These are phyloP conservation scores for Synchiropus splendidus DNA, from an alignment of 2,113 vertebrate genomes.

Conservation along the genomic window DNA sequence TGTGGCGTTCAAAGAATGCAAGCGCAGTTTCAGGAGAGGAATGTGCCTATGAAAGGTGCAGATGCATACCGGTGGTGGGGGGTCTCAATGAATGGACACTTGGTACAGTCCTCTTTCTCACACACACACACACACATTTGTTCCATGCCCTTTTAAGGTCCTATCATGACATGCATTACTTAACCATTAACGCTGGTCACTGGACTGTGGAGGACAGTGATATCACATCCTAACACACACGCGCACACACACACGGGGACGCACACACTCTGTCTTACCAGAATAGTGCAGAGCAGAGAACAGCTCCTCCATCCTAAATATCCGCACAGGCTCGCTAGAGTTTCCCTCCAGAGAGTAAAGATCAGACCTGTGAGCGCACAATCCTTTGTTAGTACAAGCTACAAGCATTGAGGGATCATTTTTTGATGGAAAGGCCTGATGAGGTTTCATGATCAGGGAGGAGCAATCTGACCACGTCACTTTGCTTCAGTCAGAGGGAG, in stretches of 20 bases:
- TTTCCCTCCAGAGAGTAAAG: slow-evolving; percentile 68
- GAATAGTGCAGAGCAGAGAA: slow-evolving; percentile 92
- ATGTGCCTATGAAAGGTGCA: slow-evolving; percentile 45
- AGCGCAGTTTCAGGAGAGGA: slow-evolving; percentile 34
- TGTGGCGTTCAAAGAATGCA: slow-evolving; percentile 32
- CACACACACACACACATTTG: slow-evolving; percentile 12
- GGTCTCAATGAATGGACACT: slow-evolving; percentile 23
- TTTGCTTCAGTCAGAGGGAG: neutral
- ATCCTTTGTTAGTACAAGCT: neutral
- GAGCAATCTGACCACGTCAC: neutral
- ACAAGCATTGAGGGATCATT: neutral
- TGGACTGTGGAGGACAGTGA: slow-evolving; percentile 18
- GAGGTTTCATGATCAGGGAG: neutral
- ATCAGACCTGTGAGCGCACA: slow-evolving; percentile 58
- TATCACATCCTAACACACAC: slow-evolving; percentile 12
- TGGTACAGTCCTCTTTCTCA: slow-evolving; percentile 12
- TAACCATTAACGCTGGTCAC: slow-evolving; percentile 28
- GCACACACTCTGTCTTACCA: slow-evolving; percentile 61
- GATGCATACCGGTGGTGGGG: slow-evolving; percentile 25
- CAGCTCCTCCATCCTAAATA: slow-evolving; percentile 83
- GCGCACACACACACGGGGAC: neutral
- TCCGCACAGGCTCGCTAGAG: slow-evolving; percentile 65
- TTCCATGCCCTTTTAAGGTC: slow-evolving; percentile 17
- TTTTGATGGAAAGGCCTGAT: neutral
- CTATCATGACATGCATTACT: slow-evolving; percentile 29